A percentile compares a stretch with the other conserved stretches of the same genome.
phyloP scores from a whole-genome alignment of 2,797 vertebrate genomes.

The Coluber constrictor region DNA sequence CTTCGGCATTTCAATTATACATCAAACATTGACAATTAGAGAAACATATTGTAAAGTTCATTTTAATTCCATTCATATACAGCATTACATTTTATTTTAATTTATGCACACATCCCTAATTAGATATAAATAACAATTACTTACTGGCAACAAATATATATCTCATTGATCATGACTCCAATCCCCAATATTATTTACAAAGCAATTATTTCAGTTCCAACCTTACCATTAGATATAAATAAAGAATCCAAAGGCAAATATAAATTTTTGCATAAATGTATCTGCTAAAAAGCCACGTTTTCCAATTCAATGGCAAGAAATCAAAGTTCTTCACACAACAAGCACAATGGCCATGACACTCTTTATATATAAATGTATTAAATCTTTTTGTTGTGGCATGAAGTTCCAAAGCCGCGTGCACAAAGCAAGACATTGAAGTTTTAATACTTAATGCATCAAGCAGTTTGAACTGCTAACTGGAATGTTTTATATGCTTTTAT shows the following conservation, averaged over 20 bases:
- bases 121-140: constrained; percentile 25
- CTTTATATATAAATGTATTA: neutral
- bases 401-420: neutral
- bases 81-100: constrained; percentile 30
- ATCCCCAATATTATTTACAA: constrained; percentile 6
- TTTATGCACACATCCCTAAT: constrained; percentile 16
- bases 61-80: constrained; percentile 25
- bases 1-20: neutral
- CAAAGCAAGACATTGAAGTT: constrained; percentile 13
- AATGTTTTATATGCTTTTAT: neutral
- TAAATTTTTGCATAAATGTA: neutral
- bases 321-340: neutral
- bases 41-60: neutral
- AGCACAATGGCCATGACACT: neutral
- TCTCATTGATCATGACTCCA: neutral
- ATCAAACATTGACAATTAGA: neutral
- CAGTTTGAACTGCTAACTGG: neutral
- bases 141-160: constrained; percentile 29
- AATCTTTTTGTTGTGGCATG: neutral
- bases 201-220: constrained; percentile 13
- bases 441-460: constrained; percentile 10
- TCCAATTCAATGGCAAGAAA: neutral
- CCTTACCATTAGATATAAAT: neutral
- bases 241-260: neutral
- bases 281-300: neutral